A percentile compares a stretch with the other conserved stretches of the same genome.
Conservation (phyloP, 1,140 invertebrate species). For the Panagrolaimus sp. region DNA sequence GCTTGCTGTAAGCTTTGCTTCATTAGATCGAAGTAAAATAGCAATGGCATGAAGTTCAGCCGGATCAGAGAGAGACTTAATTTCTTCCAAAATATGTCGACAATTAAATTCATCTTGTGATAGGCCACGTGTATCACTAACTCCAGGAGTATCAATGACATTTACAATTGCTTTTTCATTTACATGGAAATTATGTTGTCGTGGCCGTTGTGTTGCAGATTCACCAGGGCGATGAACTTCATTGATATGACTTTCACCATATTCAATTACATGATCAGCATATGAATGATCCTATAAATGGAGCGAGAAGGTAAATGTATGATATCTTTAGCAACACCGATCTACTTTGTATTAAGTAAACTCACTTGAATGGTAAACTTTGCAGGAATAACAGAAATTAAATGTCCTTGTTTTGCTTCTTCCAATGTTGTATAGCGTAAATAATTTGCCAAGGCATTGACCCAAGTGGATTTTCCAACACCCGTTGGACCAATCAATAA, state of each 20-base stretch:
- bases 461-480: constrained; percentile 38
- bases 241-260: background rate
- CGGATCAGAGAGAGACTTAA: background rate
- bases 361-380: too few species aligned
- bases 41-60: constrained; percentile 1
- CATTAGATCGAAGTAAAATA: background rate
- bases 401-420: constrained; percentile 5
- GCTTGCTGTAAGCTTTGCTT: background rate
- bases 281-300: too few species aligned
- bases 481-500: too few species aligned
- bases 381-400: background rate
- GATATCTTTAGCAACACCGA: too few species aligned
- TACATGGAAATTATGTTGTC: constrained; percentile 1
- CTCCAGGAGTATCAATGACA: constrained; percentile 6
- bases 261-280: too few species aligned
- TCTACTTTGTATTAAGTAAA: too few species aligned
- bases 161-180: background rate
- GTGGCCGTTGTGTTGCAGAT: constrained; percentile 20
- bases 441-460: constrained; percentile 42
- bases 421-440: constrained; percentile 9
- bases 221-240: constrained; percentile 4
- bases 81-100: constrained; percentile 11
- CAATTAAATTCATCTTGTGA: background rate
- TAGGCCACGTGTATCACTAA: background rate
- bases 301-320: too few species aligned